Evolutionary conservation across 2,797 vertebrate genomes (phyloP), one percentile per base, ranked within the genome.

Genomic region (Chaenodraco wilsoni): DNA sequence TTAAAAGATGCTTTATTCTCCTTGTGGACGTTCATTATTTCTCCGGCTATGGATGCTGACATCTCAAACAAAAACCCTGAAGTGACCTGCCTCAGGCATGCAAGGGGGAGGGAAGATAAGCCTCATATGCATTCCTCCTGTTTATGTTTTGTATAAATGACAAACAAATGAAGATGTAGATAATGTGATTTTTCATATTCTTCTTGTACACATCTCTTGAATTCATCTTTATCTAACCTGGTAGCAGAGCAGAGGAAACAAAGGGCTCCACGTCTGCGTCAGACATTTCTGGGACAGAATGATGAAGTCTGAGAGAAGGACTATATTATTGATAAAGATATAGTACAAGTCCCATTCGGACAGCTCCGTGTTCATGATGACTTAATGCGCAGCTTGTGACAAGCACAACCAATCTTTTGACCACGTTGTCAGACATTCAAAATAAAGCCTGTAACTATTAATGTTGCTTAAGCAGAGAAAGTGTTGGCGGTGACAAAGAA

Each of bases 11-110:
- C 87, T 91, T 92, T 90, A 84, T 90, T 85, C 78, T 82, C 78
- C 69, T 63, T 58, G 76, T 90, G 84, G 78, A 85, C 91, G 86
- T 90, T 93, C 83, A 90, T 94, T 92, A 93, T 92, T 92, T 89
- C 84, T 86, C 78, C 67, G 65, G 78, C 84, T 77, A 84, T 84
- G 81, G 81, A 89, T 88, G 88, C 83, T 78, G 87, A 88, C 89
- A 82, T 79, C 83, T 85, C 78, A 79, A 83, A 93, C 82, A 88
- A 86, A 89, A 86, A 33, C 41, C 81, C 74, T 74, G 79, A 86
- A 86, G 84, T 90, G 87, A 90, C 81, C 78, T 67, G 59, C 81
- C 74, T 79, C 63, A 58, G 81, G 80, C 76, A 76, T 83, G 82
- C 84, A 79, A 86, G 61, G 61, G 31, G 52, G 54, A 66, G 73